A percentile compares a stretch with the other conserved stretches of the same genome.
Conservation (phyloP, 2,797 vertebrate species). For the Phaenicophaeus curvirostris region DNA sequence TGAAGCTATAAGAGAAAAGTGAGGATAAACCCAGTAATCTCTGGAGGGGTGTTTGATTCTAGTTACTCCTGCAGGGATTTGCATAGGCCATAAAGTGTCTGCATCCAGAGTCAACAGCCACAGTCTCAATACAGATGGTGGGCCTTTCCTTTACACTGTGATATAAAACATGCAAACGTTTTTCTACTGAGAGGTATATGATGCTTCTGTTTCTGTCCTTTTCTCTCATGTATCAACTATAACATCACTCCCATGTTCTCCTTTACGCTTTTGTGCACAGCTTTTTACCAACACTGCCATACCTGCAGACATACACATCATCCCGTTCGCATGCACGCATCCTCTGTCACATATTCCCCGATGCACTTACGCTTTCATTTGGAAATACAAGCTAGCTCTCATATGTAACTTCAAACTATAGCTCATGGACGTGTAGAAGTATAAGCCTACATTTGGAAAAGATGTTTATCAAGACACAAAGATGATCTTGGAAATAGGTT, state of each 20-base stretch:
- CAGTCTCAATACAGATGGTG: neutral
- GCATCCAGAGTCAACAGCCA: neutral
- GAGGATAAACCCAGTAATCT: slow-evolving; percentile 19
- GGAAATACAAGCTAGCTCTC: neutral
- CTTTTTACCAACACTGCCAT: neutral
- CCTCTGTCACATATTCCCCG: accelerated
- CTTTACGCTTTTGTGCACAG: neutral
- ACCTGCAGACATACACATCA: accelerated
- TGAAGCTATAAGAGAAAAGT: neutral
- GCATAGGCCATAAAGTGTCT: neutral
- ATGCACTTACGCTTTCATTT: neutral
- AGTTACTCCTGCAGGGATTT: slow-evolving; percentile 30
- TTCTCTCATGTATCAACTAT: neutral
- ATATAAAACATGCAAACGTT: neutral
- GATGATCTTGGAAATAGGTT: neutral
- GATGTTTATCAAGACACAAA: neutral
- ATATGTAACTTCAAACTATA: neutral
- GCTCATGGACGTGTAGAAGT: neutral
- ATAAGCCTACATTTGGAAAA: neutral
- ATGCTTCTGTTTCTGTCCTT: neutral
- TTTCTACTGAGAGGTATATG: neutral
- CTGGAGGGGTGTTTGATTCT: neutral
- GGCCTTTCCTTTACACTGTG: neutral
- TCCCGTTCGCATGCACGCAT: accelerated
- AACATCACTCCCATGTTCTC: neutral